Base-by-base conservation (phyloP, 2,113 vertebrate species). In the Pelodiscus sinensis region DNA sequence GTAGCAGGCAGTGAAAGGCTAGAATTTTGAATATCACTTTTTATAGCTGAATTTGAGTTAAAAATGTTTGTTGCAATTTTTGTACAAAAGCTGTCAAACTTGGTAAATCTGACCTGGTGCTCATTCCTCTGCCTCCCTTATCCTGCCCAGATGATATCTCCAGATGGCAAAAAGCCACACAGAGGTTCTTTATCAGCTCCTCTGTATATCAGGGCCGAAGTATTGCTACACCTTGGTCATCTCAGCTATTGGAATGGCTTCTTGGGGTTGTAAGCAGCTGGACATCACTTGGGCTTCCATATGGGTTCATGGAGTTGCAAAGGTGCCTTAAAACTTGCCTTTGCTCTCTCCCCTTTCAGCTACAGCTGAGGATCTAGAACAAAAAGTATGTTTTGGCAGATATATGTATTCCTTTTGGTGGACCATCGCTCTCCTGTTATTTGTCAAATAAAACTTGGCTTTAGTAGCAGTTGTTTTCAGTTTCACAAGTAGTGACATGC, bases 301-400 rank as follows among this genome's bases (percentile, higher is more conserved):
- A 10, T 75, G 81, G 85, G 93, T 85, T 85, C 75, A 91, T 80
- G 92, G 83, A 90, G 86, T 65, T 85, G 78, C 65, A 73, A 83
- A 91, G 91, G 88, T 29, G 18, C 91, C 52, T 73, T 85, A 86
- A n/a, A 73, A 91, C 82, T 56, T 81, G 38, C 92, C 92, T 94
- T 95, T 75, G 82, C 84, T 94, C 73, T 38, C 88, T 84, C 52
- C 22, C 56, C 82, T 92, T 31, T 92, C 82, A 92, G 94, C 92
- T 96, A 90, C 94, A 88, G 92, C 92, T 93, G 90, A 85, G 89
- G 90, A 95, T 96, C 84, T 91, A 89, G 93, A 93, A 82, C 73
- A 90, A 91, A 44, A 31, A 95, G 95, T 95, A 92, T 90, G 94
- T 94, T 95, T 94, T 94, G 24, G 35, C 19, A 35, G 31, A 27